A percentile compares a stretch with the other conserved stretches of the same genome.
These are phyloP conservation scores for Heteropelma amictum DNA, from an alignment of 2,888 invertebrate genomes.

Conservation along the genomic window DNA sequence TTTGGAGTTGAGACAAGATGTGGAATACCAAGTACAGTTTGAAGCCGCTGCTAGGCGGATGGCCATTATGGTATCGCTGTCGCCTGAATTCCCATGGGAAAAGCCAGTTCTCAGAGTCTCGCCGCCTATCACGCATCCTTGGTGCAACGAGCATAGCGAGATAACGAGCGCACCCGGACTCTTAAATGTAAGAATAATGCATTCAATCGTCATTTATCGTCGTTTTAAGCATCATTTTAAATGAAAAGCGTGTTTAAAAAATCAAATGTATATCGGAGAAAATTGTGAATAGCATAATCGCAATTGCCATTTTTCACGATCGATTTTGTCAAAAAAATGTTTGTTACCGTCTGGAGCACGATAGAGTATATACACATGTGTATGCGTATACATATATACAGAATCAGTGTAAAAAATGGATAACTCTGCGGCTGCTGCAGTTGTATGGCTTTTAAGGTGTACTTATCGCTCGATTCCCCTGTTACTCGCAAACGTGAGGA, in stretches of 20 bases:
- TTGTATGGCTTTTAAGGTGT: background rate
- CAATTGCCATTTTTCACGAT: no score
- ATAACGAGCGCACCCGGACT: constrained; percentile 87
- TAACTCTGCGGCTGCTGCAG: background rate
- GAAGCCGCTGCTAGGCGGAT: constrained; percentile 83
- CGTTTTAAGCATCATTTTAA: no score
- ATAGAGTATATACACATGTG: no score
- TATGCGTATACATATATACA: no score
- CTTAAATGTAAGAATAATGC: constrained; percentile 81
- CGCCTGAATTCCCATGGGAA: constrained; percentile 87
- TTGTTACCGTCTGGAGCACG: no score
- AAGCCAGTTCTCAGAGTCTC: constrained; percentile 85
- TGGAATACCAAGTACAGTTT: constrained; percentile 87
- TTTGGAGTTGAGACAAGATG: constrained; percentile 84
- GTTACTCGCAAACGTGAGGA: background rate
- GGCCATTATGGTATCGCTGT: constrained; percentile 83
- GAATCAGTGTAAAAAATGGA: background rate
- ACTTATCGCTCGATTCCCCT: background rate
- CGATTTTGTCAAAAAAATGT: no score
- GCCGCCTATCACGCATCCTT: constrained; percentile 85
- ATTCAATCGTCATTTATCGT: background rate
- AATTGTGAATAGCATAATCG: no score
- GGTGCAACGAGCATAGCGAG: constrained; percentile 86
- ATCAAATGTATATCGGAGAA: no score
- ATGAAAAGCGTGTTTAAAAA: no score